Conservation (phyloP, 2,888 invertebrate genomes). For the Drosophila flavopinicola region DNA sequence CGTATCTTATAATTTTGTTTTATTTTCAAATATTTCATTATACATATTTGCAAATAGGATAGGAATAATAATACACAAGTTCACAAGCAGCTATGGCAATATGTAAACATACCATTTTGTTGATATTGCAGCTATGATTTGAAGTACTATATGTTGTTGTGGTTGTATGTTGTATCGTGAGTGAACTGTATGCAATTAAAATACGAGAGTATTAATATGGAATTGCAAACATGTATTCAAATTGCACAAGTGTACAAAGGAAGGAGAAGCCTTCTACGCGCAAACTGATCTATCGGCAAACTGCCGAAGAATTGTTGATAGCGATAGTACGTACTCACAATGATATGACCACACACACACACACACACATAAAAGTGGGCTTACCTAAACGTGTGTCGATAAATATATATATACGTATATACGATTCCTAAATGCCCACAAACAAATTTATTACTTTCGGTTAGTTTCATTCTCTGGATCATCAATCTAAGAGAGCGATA, state of each 20-base stretch:
- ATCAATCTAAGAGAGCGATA: conserved; percentile 30
- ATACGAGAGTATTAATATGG: background rate
- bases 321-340: conserved; percentile 61
- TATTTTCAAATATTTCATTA: too few relatives aligned
- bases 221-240: conserved; percentile 6
- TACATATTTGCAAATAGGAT: too few relatives aligned
- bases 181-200: background rate
- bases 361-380: too few relatives aligned
- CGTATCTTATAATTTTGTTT: too few relatives aligned
- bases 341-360: conserved; percentile 15
- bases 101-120: conserved; percentile 50
- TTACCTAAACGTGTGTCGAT: too few relatives aligned
- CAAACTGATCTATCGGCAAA: conserved; percentile 80
- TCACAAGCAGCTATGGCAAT: conserved; percentile 1
- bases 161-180: background rate
- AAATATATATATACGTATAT: background rate
- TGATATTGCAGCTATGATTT: conserved; percentile 1
- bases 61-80: background rate
- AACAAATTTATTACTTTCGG: conserved; percentile 33
- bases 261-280: conserved; percentile 72
- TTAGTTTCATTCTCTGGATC: conserved; percentile 15
- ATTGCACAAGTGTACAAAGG: conserved; percentile 19
- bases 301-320: conserved; percentile 80
- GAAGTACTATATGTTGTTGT: too few relatives aligned
- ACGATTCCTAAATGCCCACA: conserved; percentile 31